Evolutionary conservation across 2,113 vertebrate genomes (phyloP).

Genomic region (Andinoacara biseriatus): DNA sequence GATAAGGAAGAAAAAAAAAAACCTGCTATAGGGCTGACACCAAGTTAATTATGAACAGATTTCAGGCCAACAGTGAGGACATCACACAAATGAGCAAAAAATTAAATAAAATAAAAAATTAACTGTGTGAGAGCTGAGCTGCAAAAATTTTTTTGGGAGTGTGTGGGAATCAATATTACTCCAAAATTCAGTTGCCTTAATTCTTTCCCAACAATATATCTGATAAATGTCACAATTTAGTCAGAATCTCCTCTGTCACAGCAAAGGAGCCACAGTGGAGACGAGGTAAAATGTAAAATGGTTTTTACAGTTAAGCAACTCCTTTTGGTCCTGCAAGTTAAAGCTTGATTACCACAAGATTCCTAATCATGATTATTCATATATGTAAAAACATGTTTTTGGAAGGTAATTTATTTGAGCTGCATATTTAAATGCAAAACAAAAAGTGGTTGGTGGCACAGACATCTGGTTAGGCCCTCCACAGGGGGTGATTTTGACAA

Average conservation of each 20-base stretch:
- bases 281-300: neutral
- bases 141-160: neutral
- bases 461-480: neutral
- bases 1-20: fast-evolving
- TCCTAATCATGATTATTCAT: neutral
- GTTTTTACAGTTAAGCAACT: too few relatives aligned
- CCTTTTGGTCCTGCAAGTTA: neutral
- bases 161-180: neutral
- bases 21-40: neutral
- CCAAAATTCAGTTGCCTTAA: neutral
- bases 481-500: neutral
- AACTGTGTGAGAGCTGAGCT: too few relatives aligned
- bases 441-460: too few relatives aligned
- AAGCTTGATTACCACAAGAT: neutral
- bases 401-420: neutral
- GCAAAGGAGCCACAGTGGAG: neutral
- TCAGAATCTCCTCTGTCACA: neutral
- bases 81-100: neutral
- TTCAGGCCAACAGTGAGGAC: neutral
- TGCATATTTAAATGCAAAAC: neutral
- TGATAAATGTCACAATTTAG: neutral
- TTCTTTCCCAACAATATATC: neutral
- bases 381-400: neutral
- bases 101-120: too few relatives aligned
- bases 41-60: neutral